Evolutionary conservation across 2,113 vertebrate genomes (phyloP).

Genomic region (Pipra filicauda): DNA sequence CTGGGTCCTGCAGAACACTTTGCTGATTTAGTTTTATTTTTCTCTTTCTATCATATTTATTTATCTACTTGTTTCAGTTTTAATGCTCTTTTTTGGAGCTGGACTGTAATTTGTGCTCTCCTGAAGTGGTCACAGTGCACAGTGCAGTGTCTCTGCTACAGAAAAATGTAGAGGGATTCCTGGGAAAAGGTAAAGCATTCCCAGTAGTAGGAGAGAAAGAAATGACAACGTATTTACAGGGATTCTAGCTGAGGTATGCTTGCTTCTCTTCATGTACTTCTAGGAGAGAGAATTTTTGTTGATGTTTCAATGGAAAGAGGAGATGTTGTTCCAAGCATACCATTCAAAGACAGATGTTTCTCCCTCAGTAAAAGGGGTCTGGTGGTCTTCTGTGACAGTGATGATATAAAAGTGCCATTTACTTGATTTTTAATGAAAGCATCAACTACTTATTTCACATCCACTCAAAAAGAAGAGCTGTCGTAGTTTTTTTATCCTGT

Average conservation of each 20-base stretch:
- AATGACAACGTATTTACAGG: not conserved
- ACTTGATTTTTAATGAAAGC: conserved; percentile 62
- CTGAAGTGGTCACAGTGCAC: not conserved
- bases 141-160: not conserved
- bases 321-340: not conserved
- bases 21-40: not conserved
- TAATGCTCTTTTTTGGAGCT: not conserved
- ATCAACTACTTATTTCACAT: conserved; percentile 33
- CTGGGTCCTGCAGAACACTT: not conserved
- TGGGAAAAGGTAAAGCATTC: not conserved
- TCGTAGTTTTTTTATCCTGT: conserved; percentile 7
- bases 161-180: not conserved
- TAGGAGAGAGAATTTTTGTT: not conserved
- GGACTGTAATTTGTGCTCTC: not conserved
- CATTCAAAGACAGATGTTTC: not conserved
- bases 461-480: conserved; percentile 40
- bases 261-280: not conserved
- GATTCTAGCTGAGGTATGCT: not conserved
- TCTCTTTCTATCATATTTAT: not conserved
- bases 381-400: not conserved
- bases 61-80: not conserved
- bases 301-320: not conserved
- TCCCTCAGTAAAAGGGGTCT: not conserved
- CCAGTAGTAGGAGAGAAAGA: not conserved
- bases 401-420: conserved; percentile 47